These are phyloP conservation scores for Danaus plexippus DNA, from an alignment of 1,140 invertebrate species.

Conservation along the genomic window DNA sequence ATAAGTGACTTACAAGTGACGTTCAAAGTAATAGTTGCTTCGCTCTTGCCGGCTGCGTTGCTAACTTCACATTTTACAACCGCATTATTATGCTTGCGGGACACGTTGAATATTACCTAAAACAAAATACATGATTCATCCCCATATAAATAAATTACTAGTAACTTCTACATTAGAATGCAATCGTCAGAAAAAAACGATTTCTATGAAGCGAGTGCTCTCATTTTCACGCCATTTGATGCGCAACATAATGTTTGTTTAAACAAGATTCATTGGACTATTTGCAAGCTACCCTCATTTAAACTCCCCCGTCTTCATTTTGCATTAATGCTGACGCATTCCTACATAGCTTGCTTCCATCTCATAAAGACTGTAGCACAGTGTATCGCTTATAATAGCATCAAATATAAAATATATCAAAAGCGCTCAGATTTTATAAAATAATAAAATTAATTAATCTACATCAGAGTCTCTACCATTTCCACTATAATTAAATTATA, in stretches of 20 bases:
- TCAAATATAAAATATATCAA: slow-evolving; percentile 12
- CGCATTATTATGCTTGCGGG: slow-evolving; percentile 85
- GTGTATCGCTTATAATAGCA: background rate
- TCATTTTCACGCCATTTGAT: background rate
- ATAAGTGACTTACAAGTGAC: slow-evolving; percentile 84
- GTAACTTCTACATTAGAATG: no score
- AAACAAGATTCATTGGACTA: slow-evolving; percentile 1
- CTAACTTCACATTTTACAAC: slow-evolving; percentile 94
- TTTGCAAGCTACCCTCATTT: no score
- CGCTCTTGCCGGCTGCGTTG: slow-evolving; percentile 91
- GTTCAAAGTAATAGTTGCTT: slow-evolving; percentile 86
- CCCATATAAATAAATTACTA: no score
- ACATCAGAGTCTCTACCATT: no score
- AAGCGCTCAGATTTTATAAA: no score
- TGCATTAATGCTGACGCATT: slow-evolving; percentile 13
- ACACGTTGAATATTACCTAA: slow-evolving; percentile 85
- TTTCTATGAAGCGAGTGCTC: slow-evolving; percentile 1
- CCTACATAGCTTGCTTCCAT: slow-evolving; percentile 10
- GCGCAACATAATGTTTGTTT: slow-evolving; percentile 3
- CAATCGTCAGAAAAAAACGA: slow-evolving; percentile 1
- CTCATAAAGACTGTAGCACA: slow-evolving; percentile 10
- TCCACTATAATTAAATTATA: no score
- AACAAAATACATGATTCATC: slow-evolving; percentile 11
- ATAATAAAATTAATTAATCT: no score
- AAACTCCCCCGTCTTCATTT: slow-evolving; percentile 8